Conservation (phyloP, 2,113 vertebrate species). For the Spheniscus mendiculus region DNA sequence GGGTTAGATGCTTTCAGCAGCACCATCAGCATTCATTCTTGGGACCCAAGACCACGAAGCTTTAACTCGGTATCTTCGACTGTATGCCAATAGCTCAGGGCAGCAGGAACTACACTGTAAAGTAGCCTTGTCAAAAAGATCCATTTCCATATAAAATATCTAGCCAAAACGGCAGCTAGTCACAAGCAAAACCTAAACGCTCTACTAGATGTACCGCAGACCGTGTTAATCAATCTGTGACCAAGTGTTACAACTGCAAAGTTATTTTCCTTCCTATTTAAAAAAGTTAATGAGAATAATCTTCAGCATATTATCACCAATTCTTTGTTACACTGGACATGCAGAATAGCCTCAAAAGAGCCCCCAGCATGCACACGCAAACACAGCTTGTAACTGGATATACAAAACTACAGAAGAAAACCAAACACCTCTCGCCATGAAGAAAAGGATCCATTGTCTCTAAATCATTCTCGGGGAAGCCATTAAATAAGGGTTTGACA, state of each 20-base stretch:
- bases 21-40: not conserved
- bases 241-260: not conserved
- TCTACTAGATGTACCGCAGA: not conserved
- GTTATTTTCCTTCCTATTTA: not conserved
- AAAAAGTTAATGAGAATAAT: not conserved
- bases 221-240: not conserved
- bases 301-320: not conserved
- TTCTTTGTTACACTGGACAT: not conserved
- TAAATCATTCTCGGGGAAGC: not conserved
- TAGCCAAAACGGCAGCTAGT: not conserved
- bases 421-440: not conserved
- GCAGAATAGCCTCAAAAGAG: not conserved
- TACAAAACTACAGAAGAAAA: not conserved
- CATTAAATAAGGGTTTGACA: not conserved
- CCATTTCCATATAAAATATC: not conserved
- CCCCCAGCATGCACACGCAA: not conserved
- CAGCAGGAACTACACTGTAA: not conserved
- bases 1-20: not conserved
- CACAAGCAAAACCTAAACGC: not conserved
- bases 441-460: not conserved
- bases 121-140: not conserved
- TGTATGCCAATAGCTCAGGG: not conserved
- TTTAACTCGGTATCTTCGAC: not conserved
- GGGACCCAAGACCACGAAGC: not conserved
- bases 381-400: not conserved